A percentile compares a stretch with the other conserved stretches of the same genome.
Conservation (phyloP, 2,888 invertebrate species). For the Notodonta ziczac region DNA sequence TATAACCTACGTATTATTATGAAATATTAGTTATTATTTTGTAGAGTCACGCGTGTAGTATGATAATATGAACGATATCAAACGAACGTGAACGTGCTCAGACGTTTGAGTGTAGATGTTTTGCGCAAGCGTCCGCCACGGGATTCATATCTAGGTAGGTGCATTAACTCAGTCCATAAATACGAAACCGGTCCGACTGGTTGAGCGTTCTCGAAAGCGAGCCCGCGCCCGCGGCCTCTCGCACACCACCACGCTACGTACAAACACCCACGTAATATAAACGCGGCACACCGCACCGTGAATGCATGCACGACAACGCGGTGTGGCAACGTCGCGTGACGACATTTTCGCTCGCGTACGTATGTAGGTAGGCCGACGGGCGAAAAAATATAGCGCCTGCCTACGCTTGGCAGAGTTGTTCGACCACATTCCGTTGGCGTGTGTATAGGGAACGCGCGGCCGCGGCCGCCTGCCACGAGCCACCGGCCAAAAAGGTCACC, state of each 20-base stretch:
- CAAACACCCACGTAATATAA: slow-evolving; percentile 77
- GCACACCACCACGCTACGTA: slow-evolving; percentile 69
- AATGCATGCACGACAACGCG: slow-evolving; percentile 76
- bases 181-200: slow-evolving; percentile 81
- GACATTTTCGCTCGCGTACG: slow-evolving; percentile 85
- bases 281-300: slow-evolving; percentile 65
- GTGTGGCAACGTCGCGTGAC: slow-evolving; percentile 85
- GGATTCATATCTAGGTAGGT: slow-evolving; percentile 80
- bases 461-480: slow-evolving; percentile 64
- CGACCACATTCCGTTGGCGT: slow-evolving; percentile 82
- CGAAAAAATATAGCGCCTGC: slow-evolving; percentile 82
- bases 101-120: slow-evolving; percentile 60
- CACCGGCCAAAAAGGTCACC: slow-evolving; percentile 80
- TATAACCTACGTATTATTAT: slow-evolving; percentile 52
- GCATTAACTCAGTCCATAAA: slow-evolving; percentile 82
- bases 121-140: slow-evolving; percentile 77
- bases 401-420: slow-evolving; percentile 81
- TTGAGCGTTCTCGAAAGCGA: slow-evolving; percentile 83
- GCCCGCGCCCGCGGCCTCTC: slow-evolving; percentile 76
- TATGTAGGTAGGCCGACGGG: slow-evolving; percentile 78
- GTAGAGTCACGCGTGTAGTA: slow-evolving; percentile 51
- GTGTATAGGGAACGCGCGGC: slow-evolving; percentile 63
- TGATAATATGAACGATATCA: slow-evolving; percentile 60
- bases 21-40: slow-evolving; percentile 46
- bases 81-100: slow-evolving; percentile 59